Base-by-base conservation (phyloP, 1,140 invertebrate genomes). In the Drosophila lowei region DNA sequence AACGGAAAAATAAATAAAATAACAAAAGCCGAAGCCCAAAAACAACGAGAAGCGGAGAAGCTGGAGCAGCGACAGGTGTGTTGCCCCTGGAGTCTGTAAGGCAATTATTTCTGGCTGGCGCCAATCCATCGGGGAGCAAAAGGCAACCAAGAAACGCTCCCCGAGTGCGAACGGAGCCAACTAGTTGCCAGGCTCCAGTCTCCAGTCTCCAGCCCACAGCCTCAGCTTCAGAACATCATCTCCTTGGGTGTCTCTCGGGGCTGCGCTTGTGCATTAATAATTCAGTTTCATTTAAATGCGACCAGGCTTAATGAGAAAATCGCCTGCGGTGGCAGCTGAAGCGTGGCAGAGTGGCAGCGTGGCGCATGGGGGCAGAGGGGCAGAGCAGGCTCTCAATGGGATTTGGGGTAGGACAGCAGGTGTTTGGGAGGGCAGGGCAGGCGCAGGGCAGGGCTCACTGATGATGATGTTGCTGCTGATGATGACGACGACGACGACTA, bases 281-380 rank as follows among this genome's bases (percentile, higher is more conserved):
- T 86, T 86, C 81, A 86, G 81, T 86, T 88, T 88, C 80, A 88
- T 86, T 86, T 81, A 86, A 86, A 86, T 86, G 81, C 77, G 81
- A 72, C 65, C 68, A 52, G 72, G 81, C 83, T 77, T 86, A 86
- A 86, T 86, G 83, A 86, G 81, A 88, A 86, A 86, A 86, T 88
- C 84, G 81, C 81, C 81, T 86, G 83, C 78, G 81, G 81, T 75
- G 70, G 48, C 55, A 76, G 58, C 64, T 47, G 60, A 60, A 38
- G 44, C 53, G 47, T 52, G 68, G 54, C 42, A 49, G 55, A 75
- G 58, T 49, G 42, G 38, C 53, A 42, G 15, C n/a, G n/a, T n/a
- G n/a, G n/a, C n/a, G n/a, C n/a, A n/a, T n/a, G n/a, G n/a, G n/a
- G n/a, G n/a, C 53, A 42, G 15, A 30, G 11, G 11, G 16, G 53